phyloP scores from a whole-genome alignment of 2,888 invertebrate genomes.

The Eupithecia abbreviata region DNA sequence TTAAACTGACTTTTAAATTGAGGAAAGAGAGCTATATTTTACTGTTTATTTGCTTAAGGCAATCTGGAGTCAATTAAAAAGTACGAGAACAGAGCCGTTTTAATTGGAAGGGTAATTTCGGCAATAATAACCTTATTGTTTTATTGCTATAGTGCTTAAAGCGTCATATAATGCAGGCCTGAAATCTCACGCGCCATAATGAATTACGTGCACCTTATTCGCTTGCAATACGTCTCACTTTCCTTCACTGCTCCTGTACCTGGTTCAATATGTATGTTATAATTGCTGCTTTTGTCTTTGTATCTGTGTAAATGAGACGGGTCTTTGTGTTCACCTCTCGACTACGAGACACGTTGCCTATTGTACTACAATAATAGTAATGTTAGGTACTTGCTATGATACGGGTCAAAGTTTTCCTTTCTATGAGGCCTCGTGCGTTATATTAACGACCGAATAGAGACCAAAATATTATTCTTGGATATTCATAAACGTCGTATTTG shows the following conservation, averaged over 20 bases:
- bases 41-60: constrained; percentile 47
- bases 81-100: constrained; percentile 39
- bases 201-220: constrained; percentile 33
- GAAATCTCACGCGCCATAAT: constrained; percentile 31
- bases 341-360: constrained; percentile 62
- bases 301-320: constrained; percentile 71
- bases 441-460: constrained; percentile 31
- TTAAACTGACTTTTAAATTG: constrained; percentile 44
- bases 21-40: constrained; percentile 44
- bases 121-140: constrained; percentile 50
- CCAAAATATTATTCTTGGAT: neutral
- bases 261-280: constrained; percentile 46
- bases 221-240: constrained; percentile 29
- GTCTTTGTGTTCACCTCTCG: constrained; percentile 65
- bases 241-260: constrained; percentile 41
- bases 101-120: constrained; percentile 46
- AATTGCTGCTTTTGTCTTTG: constrained; percentile 79
- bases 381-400: constrained; percentile 49
- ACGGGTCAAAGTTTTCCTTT: constrained; percentile 53
- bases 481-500: neutral
- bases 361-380: constrained; percentile 54
- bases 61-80: constrained; percentile 46
- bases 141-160: constrained; percentile 53
- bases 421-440: constrained; percentile 26
- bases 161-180: constrained; percentile 34